Conservation (phyloP, 2,113 vertebrate species). For the Tauraco erythrolophus region DNA sequence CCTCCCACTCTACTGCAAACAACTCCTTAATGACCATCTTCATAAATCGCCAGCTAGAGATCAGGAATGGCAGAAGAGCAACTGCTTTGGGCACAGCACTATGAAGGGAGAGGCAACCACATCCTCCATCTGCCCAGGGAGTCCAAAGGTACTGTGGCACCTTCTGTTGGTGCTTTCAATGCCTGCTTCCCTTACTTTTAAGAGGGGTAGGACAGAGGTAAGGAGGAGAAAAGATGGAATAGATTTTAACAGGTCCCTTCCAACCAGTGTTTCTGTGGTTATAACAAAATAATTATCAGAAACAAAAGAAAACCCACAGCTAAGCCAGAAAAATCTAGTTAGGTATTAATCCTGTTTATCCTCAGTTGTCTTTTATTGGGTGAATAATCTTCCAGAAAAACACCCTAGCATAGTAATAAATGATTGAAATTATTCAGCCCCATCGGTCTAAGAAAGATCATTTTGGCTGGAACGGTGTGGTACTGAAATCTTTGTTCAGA, state of each 20-base stretch:
- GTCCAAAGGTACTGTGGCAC: neutral
- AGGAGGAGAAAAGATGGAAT: neutral
- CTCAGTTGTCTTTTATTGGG: neutral
- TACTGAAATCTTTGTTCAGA: neutral
- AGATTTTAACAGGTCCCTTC: neutral
- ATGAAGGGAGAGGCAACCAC: neutral
- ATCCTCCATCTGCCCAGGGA: neutral
- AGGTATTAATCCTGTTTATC: neutral
- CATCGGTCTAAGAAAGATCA: neutral
- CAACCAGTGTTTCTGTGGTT: neutral
- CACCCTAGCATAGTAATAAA: neutral
- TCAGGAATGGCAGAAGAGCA: neutral
- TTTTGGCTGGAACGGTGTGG: neutral
- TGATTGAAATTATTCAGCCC: neutral
- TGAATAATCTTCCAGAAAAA: neutral
- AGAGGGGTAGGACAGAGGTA: rapidly evolving
- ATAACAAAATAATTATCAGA: neutral
- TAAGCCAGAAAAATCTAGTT: neutral
- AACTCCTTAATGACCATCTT: neutral
- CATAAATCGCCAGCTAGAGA: neutral
- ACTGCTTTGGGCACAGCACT: neutral
- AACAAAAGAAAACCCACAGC: neutral
- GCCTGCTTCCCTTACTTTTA: neutral
- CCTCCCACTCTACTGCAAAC: neutral
- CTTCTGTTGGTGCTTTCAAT: neutral